Evolutionary conservation across 2,113 vertebrate species (phyloP).

Genomic region (Isurus oxyrinchus): DNA sequence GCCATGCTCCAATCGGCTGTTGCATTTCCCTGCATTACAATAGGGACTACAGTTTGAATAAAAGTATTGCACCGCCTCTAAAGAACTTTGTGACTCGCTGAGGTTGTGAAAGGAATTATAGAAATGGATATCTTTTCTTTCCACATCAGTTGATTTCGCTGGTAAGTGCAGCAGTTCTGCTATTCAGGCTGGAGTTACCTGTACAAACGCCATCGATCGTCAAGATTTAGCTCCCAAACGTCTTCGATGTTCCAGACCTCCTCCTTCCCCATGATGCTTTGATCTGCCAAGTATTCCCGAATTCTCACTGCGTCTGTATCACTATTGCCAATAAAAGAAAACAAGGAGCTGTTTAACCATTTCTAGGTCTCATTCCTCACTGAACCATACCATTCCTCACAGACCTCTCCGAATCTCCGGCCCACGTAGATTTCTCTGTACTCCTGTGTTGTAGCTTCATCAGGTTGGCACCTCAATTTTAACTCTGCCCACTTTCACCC

Average conservation of each 20-base stretch:
- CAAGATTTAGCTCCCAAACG: background rate
- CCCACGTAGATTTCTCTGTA: too few species aligned
- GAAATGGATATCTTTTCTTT: background rate
- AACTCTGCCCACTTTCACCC: too few species aligned
- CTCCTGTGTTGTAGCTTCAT: too few species aligned
- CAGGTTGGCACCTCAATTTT: too few species aligned
- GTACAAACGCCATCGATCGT: conserved; percentile 29
- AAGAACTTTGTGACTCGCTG: background rate
- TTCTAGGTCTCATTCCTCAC: background rate
- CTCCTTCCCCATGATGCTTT: conserved; percentile 18
- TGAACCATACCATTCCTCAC: background rate
- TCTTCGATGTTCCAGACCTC: background rate
- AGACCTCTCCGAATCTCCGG: background rate
- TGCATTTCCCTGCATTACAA: background rate
- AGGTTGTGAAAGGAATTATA: background rate
- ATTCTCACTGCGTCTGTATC: background rate
- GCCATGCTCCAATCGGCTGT: background rate
- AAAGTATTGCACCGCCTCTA: background rate
- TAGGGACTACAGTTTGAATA: background rate
- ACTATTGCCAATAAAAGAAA: background rate
- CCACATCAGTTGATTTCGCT: background rate
- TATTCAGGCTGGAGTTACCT: background rate
- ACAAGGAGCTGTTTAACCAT: background rate
- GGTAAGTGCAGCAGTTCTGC: background rate
- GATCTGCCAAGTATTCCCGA: background rate